Conservation (phyloP, 2,888 invertebrate genomes). For the Pardosa pseudoannulata region DNA sequence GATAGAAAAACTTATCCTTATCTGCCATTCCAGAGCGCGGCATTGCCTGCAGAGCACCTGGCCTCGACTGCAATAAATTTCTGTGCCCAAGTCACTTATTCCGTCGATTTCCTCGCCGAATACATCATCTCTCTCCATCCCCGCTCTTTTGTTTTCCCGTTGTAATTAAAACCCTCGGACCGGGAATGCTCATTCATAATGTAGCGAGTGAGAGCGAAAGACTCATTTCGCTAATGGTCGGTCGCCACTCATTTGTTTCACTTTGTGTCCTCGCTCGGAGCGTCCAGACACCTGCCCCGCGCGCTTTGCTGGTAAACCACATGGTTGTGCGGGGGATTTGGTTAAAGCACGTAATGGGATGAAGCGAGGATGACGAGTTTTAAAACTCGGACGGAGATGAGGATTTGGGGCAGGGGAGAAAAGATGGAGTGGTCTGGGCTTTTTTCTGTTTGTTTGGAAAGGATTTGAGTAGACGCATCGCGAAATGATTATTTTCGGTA, state of each 20-base stretch:
- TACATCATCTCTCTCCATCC: background rate
- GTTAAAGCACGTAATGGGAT: background rate
- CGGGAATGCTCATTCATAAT: slow-evolving; percentile 55
- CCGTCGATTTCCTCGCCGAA: background rate
- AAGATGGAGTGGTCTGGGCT: too few species aligned
- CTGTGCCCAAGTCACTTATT: background rate
- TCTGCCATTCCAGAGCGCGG: too few species aligned
- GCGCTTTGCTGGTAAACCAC: background rate
- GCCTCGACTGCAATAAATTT: background rate
- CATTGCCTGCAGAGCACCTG: background rate
- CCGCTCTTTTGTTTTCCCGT: slow-evolving; percentile 18
- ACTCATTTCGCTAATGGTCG: slow-evolving; percentile 60
- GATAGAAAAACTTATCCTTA: too few species aligned
- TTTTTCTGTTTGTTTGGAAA: too few species aligned
- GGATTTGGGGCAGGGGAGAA: too few species aligned
- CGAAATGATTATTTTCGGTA: too few species aligned
- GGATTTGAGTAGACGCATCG: too few species aligned
- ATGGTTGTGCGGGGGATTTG: background rate
- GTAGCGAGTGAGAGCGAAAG: background rate
- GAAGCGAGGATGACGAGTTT: too few species aligned
- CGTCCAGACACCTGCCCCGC: slow-evolving; percentile 42
- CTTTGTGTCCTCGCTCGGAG: slow-evolving; percentile 39
- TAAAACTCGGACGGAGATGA: too few species aligned
- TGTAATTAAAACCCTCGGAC: slow-evolving; percentile 63
- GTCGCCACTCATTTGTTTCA: slow-evolving; percentile 47